phyloP scores from a whole-genome alignment of 1,140 invertebrate species.

The Fopius arisanus region DNA sequence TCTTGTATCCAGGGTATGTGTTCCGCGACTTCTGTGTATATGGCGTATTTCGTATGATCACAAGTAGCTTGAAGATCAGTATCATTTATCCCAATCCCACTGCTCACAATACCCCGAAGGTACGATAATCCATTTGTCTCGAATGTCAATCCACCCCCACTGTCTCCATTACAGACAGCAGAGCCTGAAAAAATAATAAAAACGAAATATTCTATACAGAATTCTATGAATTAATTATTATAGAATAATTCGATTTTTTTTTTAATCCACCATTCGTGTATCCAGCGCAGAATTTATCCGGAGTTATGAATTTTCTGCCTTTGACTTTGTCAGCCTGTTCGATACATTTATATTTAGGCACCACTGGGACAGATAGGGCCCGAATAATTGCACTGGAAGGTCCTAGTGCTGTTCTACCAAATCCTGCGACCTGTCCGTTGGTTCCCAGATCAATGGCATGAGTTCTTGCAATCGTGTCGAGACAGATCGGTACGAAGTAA shows the following conservation, averaged over 20 bases:
- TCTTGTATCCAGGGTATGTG: conserved; percentile 56
- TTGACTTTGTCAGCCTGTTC: conserved; percentile 22
- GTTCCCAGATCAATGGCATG: conserved; percentile 43
- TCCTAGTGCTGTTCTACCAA: conserved; percentile 51
- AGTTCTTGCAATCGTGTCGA: conserved; percentile 45
- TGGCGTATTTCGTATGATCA: conserved; percentile 49
- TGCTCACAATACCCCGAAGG: conserved; percentile 57
- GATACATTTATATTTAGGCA: conserved; percentile 45
- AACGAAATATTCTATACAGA: too few relatives aligned
- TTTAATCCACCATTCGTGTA: conserved; percentile 53
- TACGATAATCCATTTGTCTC: conserved; percentile 47
- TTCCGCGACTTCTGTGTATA: conserved; percentile 55
- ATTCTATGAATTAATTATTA: not conserved
- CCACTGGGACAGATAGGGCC: conserved; percentile 49
- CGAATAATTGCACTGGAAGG: conserved; percentile 48
- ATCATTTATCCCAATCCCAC: conserved; percentile 43
- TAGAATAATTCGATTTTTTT: conserved; percentile 1
- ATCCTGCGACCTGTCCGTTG: conserved; percentile 55
- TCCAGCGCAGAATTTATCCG: conserved; percentile 60
- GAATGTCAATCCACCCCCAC: conserved; percentile 59
- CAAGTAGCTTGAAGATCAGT: conserved; percentile 41
- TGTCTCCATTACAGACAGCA: conserved; percentile 60
- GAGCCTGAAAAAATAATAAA: conserved; percentile 50
- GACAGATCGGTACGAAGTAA: conserved; percentile 50
- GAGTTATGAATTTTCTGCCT: conserved; percentile 45